A percentile compares a stretch with the other conserved stretches of the same genome.
Conservation (phyloP, 2,113 vertebrate species). For the Penelope pileata region DNA sequence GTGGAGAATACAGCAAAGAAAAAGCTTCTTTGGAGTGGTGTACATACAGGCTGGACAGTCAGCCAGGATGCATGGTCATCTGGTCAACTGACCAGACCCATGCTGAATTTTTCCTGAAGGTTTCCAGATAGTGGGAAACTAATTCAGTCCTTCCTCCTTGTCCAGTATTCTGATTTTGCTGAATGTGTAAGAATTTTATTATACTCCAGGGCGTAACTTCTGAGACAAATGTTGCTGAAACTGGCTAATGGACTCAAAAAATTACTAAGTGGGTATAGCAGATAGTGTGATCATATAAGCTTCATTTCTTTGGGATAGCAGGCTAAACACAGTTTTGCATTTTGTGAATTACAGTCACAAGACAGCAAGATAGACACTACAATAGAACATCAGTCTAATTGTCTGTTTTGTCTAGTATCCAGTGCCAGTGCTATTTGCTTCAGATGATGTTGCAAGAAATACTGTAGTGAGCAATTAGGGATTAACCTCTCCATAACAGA, state of each 20-base stretch:
- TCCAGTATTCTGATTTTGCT: background rate
- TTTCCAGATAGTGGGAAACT: background rate
- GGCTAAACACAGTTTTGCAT: background rate
- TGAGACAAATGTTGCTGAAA: background rate
- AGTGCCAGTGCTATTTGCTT: slow-evolving; percentile 27
- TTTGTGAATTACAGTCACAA: background rate
- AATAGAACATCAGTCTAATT: slow-evolving; percentile 42
- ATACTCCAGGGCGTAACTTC: background rate
- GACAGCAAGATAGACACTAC: background rate
- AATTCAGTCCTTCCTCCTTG: background rate
- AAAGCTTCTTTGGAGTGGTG: background rate
- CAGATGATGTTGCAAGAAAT: slow-evolving; percentile 57
- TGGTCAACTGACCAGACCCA: background rate
- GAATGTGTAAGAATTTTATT: background rate
- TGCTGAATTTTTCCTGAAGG: background rate
- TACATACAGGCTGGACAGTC: accelerated
- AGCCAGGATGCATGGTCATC: background rate
- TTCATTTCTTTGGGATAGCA: background rate
- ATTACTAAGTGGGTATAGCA: background rate
- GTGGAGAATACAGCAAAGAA: background rate
- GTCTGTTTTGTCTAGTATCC: slow-evolving; percentile 38
- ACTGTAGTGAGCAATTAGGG: slow-evolving; percentile 57
- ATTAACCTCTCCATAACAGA: slow-evolving; percentile 69
- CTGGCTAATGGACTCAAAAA: background rate
- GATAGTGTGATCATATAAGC: background rate